Evolutionary conservation across 2,113 vertebrate species (phyloP).

Genomic region (Cyprinodon variegatus): DNA sequence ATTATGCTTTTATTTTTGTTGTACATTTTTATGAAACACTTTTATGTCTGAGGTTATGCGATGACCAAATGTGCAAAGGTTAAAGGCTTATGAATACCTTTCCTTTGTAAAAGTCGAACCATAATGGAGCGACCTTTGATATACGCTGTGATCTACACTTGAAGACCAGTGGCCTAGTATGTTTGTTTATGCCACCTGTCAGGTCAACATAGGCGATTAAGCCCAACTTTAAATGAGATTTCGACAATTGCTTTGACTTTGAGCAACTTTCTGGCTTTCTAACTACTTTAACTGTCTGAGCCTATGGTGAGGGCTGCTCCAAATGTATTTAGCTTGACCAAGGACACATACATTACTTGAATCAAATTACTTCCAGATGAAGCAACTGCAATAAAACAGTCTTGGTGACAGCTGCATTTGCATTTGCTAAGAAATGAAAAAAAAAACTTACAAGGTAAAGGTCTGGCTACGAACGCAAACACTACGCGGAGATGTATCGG

Average conservation of each 20-base stretch:
- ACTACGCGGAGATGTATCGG: constrained; percentile 31
- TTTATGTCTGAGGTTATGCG: background rate
- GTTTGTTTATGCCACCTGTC: constrained; percentile 32
- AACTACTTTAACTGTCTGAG: constrained; percentile 33
- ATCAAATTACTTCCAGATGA: constrained; percentile 47
- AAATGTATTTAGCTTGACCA: constrained; percentile 49
- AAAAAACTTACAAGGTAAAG: constrained; percentile 23
- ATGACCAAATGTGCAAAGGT: background rate
- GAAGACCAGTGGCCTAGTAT: constrained; percentile 9
- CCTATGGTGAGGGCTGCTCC: constrained; percentile 30
- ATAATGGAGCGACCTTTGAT: background rate
- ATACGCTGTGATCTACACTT: background rate
- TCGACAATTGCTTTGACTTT: constrained; percentile 41
- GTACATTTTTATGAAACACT: background rate
- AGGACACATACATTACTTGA: constrained; percentile 49
- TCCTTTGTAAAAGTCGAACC: background rate
- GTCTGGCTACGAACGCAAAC: constrained; percentile 26
- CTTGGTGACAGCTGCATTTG: constrained; percentile 25
- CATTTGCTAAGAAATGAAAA: constrained; percentile 24
- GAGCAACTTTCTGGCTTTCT: constrained; percentile 28
- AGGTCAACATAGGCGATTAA: constrained; percentile 35
- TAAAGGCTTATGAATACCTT: background rate
- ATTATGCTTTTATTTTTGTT: background rate
- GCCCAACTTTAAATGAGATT: constrained; percentile 30
- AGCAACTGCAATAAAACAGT: constrained; percentile 44